These are phyloP conservation scores for Daboia siamensis DNA, from an alignment of 2,113 vertebrate genomes.

Conservation along the genomic window DNA sequence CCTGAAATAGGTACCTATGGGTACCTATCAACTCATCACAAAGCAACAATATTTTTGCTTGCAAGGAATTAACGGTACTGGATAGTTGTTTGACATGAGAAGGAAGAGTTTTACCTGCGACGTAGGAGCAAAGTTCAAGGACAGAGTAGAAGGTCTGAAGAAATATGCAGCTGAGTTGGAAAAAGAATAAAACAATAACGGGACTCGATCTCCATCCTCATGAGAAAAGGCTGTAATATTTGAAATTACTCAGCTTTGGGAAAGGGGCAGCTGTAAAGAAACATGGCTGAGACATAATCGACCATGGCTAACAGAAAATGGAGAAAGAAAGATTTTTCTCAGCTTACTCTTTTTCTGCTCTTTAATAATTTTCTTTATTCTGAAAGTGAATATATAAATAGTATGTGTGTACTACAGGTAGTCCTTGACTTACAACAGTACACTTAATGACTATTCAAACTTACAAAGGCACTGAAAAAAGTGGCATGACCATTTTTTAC, in stretches of 20 bases:
- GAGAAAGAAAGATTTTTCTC: not conserved
- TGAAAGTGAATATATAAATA: not conserved
- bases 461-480: no score
- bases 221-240: not conserved
- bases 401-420: no score
- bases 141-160: not conserved
- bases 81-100: not conserved
- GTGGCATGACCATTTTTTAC: no score
- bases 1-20: not conserved
- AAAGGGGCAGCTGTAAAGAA: not conserved
- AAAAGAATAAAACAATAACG: not conserved
- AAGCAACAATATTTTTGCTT: not conserved
- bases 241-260: not conserved
- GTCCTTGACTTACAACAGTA: no score
- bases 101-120: not conserved
- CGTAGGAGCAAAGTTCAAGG: not conserved
- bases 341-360: not conserved
- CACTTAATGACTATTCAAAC: no score
- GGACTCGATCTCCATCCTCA: not conserved
- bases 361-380: not conserved
- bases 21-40: not conserved
- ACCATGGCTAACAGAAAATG: not conserved
- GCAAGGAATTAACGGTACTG: not conserved
- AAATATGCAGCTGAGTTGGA: not conserved
- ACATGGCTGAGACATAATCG: not conserved